phyloP scores from a whole-genome alignment of 2,113 vertebrate genomes.

The Serilophus lunatus region DNA sequence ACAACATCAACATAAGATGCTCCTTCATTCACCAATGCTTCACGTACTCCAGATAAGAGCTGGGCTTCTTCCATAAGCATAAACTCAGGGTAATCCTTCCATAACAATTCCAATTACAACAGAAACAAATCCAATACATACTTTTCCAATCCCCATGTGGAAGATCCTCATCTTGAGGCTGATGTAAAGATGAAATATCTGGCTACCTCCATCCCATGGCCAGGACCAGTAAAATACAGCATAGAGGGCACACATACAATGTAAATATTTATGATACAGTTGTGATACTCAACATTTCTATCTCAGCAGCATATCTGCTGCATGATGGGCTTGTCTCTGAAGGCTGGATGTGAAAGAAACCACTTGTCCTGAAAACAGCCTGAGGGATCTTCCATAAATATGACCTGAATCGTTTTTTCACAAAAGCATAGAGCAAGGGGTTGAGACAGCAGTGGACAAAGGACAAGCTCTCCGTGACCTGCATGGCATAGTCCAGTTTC shows the following conservation, averaged over 20 bases:
- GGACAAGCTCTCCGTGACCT: constrained; percentile 75
- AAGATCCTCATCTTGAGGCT: not conserved
- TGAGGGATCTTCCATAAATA: constrained; percentile 43
- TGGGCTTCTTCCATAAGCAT: not conserved
- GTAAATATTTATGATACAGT: not conserved
- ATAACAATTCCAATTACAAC: not conserved
- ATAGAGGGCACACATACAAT: rapidly evolving
- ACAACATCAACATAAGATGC: not conserved
- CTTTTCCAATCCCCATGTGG: not conserved
- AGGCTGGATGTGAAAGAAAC: not conserved
- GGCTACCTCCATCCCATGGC: not conserved
- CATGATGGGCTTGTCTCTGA: not conserved
- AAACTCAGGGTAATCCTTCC: not conserved
- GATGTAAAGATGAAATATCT: not conserved
- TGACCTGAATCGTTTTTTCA: constrained; percentile 56
- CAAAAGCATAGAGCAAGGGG: constrained; percentile 72
- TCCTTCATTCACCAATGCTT: not conserved
- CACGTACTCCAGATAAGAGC: not conserved
- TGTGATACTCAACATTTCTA: constrained; percentile 25
- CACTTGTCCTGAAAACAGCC: not conserved
- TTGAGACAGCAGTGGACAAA: constrained; percentile 77
- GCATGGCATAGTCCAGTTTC: constrained; percentile 71
- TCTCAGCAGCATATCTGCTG: not conserved
- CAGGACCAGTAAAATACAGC: not conserved
- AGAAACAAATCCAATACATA: rapidly evolving